Evolutionary conservation across 2,113 vertebrate species (phyloP).

Genomic region (Eretmochelys imbricata): DNA sequence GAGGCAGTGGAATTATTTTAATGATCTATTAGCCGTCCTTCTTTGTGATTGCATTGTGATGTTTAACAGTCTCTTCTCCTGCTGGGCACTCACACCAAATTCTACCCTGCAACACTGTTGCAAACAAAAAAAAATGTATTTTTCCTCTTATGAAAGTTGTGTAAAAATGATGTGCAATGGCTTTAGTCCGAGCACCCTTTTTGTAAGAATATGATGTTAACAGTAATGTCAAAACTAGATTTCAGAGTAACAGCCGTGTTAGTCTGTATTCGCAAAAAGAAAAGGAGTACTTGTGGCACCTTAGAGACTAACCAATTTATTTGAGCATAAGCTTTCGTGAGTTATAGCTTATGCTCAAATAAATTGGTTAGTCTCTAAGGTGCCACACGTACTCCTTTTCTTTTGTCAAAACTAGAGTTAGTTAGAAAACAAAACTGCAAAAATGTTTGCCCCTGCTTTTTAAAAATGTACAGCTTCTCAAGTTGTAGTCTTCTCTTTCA

Average conservation of each 20-base stretch:
- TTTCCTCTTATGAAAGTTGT: background rate
- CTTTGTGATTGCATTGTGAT: rapidly evolving
- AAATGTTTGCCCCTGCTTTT: background rate
- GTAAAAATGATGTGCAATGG: background rate
- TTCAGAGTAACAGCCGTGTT: too few species aligned
- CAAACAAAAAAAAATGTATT: background rate
- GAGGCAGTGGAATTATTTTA: background rate
- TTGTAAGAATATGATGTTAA: rapidly evolving
- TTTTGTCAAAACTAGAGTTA: background rate
- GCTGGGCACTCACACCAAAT: background rate
- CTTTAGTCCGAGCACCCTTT: background rate
- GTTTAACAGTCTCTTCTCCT: rapidly evolving
- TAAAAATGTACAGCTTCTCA: rapidly evolving
- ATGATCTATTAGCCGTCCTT: background rate
- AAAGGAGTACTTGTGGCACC: too few species aligned
- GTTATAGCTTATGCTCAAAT: too few species aligned
- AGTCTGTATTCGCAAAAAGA: too few species aligned
- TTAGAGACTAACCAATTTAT: too few species aligned
- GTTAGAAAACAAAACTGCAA: background rate
- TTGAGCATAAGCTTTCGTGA: too few species aligned
- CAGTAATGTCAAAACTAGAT: background rate
- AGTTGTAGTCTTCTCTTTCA: background rate
- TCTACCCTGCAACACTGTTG: rapidly evolving
- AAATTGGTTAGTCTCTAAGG: too few species aligned
- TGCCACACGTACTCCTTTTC: too few species aligned